Evolutionary conservation across 2,113 vertebrate genomes (phyloP), one percentile per base, ranked within the genome.

Genomic region (Uria lomvia): DNA sequence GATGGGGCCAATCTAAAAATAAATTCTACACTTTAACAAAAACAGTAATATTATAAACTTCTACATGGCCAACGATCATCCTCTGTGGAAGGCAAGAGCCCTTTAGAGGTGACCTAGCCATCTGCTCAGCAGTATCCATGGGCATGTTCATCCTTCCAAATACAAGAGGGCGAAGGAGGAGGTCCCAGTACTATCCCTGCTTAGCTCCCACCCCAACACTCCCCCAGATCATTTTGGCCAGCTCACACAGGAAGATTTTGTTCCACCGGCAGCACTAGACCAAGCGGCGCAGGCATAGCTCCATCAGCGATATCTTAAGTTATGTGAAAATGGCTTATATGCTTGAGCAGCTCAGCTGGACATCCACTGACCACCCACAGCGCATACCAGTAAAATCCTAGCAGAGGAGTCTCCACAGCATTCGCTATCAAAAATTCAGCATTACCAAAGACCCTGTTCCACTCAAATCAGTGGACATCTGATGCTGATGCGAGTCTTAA

Each of bases 1-100:
- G 50, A 80, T 73, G 45, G 53, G 74, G 66, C 26, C 71, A 79
- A 89, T 92, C 50, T 58, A 80, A 92, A 95, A 94, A 82, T 71
- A 93, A 90, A 76, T 70, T 66, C 18, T 70, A 59, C 8, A 70
- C 13, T 81, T 94, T 9, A 90, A 77, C 63, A 86, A 67, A 90
- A 86, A 2, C 56, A 76, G 70, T 23, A 62, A 65, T 27, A 70
- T 19, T 63, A 88, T 15, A 58, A 84, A 70, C 34, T 87, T 82
- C 43, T 70, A 29, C 27, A 65, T 0, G 4, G 60, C 20, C 2
- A 14, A 71, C 4, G 17, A 5, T 23, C 47, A 87, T 34, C 34
- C 34, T 49, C 66, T 76, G 76, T 45, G 58, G 50, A 49, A 95
- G 29, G 49, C 50, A 63, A 58, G 43, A 63, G 63, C 9, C 47